phyloP scores from a whole-genome alignment of 2,113 vertebrate genomes.

The Eleginops maclovinus region DNA sequence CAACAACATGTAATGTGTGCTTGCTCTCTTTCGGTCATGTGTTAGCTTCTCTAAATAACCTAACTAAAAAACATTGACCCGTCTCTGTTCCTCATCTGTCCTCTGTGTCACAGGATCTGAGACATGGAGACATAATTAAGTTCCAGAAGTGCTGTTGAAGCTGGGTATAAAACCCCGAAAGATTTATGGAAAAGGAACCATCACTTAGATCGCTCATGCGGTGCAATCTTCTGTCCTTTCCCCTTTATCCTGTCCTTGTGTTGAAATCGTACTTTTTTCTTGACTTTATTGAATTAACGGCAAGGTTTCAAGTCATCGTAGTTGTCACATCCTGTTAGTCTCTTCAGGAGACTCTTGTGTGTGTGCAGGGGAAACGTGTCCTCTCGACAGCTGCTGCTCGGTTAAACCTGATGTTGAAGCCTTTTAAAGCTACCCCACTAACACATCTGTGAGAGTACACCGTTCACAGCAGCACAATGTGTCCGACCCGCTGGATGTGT shows the following conservation, averaged over 20 bases:
- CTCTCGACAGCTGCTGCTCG: neutral
- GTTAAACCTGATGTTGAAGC: neutral
- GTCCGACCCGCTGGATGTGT: slow-evolving; percentile 15
- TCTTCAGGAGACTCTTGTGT: slow-evolving; percentile 9
- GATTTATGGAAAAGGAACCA: neutral
- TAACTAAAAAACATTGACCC: neutral
- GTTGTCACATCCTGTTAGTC: slow-evolving; percentile 22
- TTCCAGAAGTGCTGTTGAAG: neutral
- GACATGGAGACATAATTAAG: neutral
- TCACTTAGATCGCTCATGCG: neutral
- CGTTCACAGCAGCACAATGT: slow-evolving; percentile 34
- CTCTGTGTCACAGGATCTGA: neutral
- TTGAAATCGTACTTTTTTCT: neutral
- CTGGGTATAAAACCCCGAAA: neutral
- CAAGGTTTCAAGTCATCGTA: neutral
- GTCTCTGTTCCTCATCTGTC: slow-evolving; percentile 11
- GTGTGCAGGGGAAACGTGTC: neutral
- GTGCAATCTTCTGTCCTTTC: neutral
- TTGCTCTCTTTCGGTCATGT: neutral
- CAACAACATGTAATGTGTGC: too few relatives aligned
- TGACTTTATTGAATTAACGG: neutral
- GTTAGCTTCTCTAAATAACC: neutral
- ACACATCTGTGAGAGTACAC: slow-evolving; percentile 41
- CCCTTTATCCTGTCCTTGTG: too few relatives aligned
- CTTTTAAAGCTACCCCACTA: slow-evolving; percentile 30